Base-by-base conservation (phyloP, 2,113 vertebrate genomes). In the Microcebus ravelobensis region DNA sequence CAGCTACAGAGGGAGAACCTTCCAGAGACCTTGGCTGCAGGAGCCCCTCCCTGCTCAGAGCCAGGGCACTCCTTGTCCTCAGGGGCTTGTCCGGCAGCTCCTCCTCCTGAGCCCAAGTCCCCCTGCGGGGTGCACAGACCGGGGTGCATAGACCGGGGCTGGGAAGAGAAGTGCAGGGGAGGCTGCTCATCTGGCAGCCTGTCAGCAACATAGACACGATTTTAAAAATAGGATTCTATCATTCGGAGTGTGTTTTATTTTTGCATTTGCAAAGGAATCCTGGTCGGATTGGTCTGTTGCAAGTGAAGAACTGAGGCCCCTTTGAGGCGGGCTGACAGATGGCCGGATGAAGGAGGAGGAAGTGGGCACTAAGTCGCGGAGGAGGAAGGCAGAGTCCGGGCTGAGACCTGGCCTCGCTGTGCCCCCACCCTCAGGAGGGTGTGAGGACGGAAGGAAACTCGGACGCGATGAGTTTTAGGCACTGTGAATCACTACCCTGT, bases 361-460 rank as follows among this genome's bases (percentile, higher is more conserved):
- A 50, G 34, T 0, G 0, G 27, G 8, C 12, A 1, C 59, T 3
- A 5, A 25, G 2, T 3, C 23, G 45, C 2, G 0, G 23, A 31
- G n/a, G 36, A 36, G 25, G 23, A 23, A 11, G 12, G 4, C 1
- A 0, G 7, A 17, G 18, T 9, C 3, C 17, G 4, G 7, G 61
- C 25, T 10, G 84, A 79, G 50, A 3, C 4, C 8, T 18, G 67
- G 59, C 23, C 25, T 45, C 63, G 1, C 18, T 0, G 1, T 8
- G 9, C 17, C 20, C 15, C 8, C 13, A 2, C 48, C 34, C 36
- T n/a, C 12, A 23, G 27, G 7, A 21, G 55, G 21, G 1, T 4
- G 3, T 9, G 6, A 25, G 18, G 21, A 34, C 3, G 15, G 4
- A 29, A 11, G 0, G 36, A 42, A 85, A 31, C 4, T 14, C 13